Percentiles rank a stretch among this genome's conserved stretches.
Conservation (phyloP, 2,113 vertebrate genomes). For the Nycticorax nycticorax region DNA sequence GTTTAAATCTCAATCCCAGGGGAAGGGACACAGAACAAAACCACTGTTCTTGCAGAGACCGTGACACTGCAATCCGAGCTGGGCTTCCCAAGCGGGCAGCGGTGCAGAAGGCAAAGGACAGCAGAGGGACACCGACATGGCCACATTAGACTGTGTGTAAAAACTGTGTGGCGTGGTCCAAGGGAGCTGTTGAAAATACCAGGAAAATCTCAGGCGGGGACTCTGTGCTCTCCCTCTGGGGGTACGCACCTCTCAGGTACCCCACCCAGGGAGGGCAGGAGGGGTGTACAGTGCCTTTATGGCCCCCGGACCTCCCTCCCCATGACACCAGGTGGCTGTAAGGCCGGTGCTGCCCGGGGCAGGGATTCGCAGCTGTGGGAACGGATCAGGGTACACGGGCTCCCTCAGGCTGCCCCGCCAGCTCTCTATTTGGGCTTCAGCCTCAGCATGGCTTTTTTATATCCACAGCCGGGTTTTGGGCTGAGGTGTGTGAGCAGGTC, state of each 20-base stretch:
- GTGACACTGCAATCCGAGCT: neutral
- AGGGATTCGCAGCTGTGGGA: neutral
- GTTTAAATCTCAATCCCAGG: neutral
- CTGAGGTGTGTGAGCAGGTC: neutral
- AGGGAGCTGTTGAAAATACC: neutral
- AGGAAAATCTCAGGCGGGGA: neutral
- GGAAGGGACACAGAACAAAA: neutral
- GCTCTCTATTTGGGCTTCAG: neutral
- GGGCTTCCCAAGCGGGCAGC: neutral
- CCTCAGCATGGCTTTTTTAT: too few relatives aligned
- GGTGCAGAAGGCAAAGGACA: neutral
- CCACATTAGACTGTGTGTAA: neutral
- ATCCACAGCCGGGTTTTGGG: neutral
- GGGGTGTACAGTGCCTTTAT: neutral
- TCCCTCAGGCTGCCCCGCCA: neutral
- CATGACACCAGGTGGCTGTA: neutral
- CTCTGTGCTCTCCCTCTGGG: neutral
- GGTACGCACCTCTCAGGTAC: accelerated
- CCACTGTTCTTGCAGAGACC: neutral
- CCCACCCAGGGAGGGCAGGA: too few relatives aligned
- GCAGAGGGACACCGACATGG: neutral
- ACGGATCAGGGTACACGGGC: too few relatives aligned
- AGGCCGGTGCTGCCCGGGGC: neutral
- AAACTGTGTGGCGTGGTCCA: accelerated
- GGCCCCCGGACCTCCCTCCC: neutral